phyloP scores from a whole-genome alignment of 2,113 vertebrate genomes.

The Columba janthina region DNA sequence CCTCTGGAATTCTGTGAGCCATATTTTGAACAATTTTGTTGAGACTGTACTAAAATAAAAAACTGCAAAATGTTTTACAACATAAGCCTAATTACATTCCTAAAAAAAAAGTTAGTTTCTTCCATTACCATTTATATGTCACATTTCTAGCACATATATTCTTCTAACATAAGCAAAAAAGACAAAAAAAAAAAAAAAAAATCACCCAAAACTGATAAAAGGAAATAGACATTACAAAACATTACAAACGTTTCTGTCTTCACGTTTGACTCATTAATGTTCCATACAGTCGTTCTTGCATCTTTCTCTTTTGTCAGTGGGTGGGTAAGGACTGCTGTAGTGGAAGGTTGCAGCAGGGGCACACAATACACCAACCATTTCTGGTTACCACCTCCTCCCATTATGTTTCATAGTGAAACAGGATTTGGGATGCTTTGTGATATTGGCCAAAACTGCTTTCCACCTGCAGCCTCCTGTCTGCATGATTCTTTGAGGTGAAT shows the following conservation, averaged over 20 bases:
- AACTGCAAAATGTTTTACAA: slow-evolving; percentile 2
- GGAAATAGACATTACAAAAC: not conserved
- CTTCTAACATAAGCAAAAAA: not conserved
- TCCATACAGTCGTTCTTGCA: not conserved
- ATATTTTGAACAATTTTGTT: slow-evolving; percentile 40
- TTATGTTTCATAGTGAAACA: not conserved
- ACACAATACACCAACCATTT: not conserved
- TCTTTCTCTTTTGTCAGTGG: not conserved
- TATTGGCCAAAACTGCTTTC: not conserved
- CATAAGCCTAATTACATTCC: slow-evolving; percentile 21
- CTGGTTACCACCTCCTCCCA: not conserved
- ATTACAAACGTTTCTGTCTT: not conserved
- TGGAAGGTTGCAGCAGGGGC: not conserved
- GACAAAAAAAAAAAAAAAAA: not conserved
- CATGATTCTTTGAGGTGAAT: not conserved
- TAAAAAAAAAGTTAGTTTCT: not conserved
- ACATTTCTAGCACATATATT: not conserved
- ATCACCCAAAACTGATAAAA: not conserved
- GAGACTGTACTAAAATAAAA: slow-evolving; percentile 38
- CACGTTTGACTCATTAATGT: not conserved
- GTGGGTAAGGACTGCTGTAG: not conserved
- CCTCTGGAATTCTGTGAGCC: slow-evolving; percentile 26
- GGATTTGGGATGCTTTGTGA: not conserved
- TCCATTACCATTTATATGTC: not conserved
- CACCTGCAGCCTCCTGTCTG: not conserved